Conservation (phyloP, 2,888 invertebrate genomes). For the Drosophila nigricruria region DNA sequence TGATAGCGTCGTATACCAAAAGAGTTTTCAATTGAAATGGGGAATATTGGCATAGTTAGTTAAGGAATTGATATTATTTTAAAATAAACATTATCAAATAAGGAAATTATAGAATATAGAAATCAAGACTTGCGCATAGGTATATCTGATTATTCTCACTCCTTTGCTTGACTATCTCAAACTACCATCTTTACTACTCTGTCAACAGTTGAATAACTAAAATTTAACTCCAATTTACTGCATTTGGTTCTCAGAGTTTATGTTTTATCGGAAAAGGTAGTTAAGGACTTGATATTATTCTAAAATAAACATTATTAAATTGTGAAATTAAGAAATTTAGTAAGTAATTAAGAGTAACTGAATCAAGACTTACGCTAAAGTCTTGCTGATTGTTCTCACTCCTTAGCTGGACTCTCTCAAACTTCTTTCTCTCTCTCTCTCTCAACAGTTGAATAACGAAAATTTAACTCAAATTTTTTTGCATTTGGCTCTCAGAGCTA, state of each 20-base stretch:
- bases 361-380: neutral
- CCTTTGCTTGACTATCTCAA: too few species aligned
- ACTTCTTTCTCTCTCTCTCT: neutral
- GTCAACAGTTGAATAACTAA: neutral
- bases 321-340: too few species aligned
- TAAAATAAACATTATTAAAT: neutral
- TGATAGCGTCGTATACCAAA: too few species aligned
- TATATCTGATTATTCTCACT: neutral
- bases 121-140: neutral
- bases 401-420: too few species aligned
- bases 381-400: neutral
- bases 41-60: neutral
- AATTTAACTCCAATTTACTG: too few species aligned
- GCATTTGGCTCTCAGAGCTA: neutral
- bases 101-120: too few species aligned
- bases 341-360: too few species aligned
- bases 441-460: neutral
- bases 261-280: neutral
- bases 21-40: conserved; percentile 1
- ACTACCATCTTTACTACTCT: neutral
- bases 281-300: neutral
- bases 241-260: neutral
- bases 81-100: neutral
- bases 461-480: too few species aligned
- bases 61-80: neutral